Evolutionary conservation across 2,797 vertebrate genomes (phyloP).

Genomic region (Catharus ustulatus): DNA sequence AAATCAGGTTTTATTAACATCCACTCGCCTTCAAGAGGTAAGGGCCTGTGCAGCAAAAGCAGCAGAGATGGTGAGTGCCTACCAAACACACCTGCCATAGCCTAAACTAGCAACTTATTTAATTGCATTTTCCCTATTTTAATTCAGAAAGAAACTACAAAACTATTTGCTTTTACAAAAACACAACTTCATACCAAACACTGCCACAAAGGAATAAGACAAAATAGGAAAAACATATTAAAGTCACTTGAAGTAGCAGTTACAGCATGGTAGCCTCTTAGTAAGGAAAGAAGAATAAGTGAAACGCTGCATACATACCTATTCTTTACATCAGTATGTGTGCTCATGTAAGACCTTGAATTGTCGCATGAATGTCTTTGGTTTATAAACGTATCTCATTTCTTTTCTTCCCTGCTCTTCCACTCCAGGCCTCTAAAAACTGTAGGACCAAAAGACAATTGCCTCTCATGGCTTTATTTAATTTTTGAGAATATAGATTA

Average conservation of each 20-base stretch:
- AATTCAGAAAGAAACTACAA: background rate
- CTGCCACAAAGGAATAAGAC: background rate
- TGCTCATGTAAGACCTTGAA: slow-evolving; percentile 21
- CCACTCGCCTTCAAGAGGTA: background rate
- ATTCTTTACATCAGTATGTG: background rate
- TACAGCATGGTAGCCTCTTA: background rate
- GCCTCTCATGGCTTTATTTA: background rate
- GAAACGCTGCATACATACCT: background rate
- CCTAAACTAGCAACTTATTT: background rate
- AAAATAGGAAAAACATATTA: background rate
- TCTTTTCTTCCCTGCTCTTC: background rate
- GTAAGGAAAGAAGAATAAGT: background rate
- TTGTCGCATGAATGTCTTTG: background rate
- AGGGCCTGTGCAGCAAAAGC: background rate
- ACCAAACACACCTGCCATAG: background rate
- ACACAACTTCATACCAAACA: background rate
- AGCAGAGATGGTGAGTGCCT: background rate
- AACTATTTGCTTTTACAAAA: background rate
- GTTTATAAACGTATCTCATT: background rate
- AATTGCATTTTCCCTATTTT: background rate
- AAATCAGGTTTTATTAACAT: background rate
- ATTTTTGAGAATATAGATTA: slow-evolving; percentile 26
- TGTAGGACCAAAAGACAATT: background rate
- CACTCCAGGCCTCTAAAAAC: background rate
- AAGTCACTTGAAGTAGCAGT: background rate